Conservation (phyloP, 2,113 vertebrate genomes). For the Mustela lutreola region DNA sequence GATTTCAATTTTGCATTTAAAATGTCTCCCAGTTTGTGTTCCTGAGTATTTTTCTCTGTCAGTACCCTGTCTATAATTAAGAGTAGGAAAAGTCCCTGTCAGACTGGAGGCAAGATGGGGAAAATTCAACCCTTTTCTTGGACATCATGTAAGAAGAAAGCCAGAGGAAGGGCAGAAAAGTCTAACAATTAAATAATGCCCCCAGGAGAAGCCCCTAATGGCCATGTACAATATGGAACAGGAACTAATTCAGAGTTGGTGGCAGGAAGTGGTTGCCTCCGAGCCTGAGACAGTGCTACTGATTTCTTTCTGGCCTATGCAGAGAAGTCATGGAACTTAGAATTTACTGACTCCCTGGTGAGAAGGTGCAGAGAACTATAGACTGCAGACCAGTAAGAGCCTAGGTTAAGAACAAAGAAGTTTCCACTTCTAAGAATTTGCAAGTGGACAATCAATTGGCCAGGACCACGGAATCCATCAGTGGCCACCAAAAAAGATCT, state of each 20-base stretch:
- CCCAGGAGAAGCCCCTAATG: neutral
- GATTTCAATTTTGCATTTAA: slow-evolving; percentile 54
- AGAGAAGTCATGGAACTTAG: neutral
- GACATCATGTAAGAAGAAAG: neutral
- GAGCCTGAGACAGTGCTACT: neutral
- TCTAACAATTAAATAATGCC: neutral
- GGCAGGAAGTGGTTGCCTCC: neutral
- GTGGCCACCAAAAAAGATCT: neutral
- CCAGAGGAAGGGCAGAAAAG: neutral
- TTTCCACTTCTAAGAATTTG: neutral
- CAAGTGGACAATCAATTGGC: neutral
- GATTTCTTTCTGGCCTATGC: neutral
- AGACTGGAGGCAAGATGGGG: neutral
- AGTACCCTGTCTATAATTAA: neutral
- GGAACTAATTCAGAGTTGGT: neutral
- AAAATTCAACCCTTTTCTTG: neutral
- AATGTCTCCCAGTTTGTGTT: neutral
- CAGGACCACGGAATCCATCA: neutral
- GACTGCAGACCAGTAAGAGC: fast-evolving
- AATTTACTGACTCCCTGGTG: neutral
- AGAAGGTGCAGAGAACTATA: neutral
- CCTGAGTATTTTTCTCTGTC: neutral
- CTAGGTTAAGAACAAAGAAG: neutral
- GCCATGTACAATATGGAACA: neutral
- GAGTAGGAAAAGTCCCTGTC: neutral